Evolutionary conservation across 2,797 vertebrate species (phyloP), one percentile per base, ranked within the genome.

Genomic region (Enteromius paludinosus): DNA sequence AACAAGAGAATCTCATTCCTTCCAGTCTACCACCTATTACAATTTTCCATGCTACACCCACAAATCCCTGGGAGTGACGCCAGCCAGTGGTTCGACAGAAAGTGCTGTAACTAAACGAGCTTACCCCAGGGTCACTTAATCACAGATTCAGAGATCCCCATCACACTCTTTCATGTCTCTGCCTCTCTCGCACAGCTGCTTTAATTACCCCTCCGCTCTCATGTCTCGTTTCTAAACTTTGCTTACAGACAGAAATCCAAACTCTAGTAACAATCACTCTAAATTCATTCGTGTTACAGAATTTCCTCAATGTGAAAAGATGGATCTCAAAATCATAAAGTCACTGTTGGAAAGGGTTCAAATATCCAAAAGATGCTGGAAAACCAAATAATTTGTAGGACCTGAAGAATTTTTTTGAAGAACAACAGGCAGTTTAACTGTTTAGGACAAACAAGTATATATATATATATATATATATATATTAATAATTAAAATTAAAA

Each of bases 131-230:
- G 59, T 81, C 79, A 65, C 79, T 73, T n/a, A 18, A 43, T 61
- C 18, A 28, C 79, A 73, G 43, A 54, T 65, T 65, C 14, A 47
- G 68, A 62, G 69, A 80, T 49, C 41, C 68, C 23, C 15, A 62
- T 81, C 69, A 52, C 45, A 81, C 59, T 52, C 43, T 73, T 74
- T 81, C 59, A 81, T 73, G 41, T 64, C 70, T 52, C 69, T 49
- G 20, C 28, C n/a, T 56, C 52, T 25, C 18, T 47, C 61, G 52
- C 59, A 28, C 59, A 61, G 15, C 30, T 28, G 15, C 30, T 41
- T 81, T 72, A 72, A 81, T 81, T 81, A 81, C 41, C 41, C 30
- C 28, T 81, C 68, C 3, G 2, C 41, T 71, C 78, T 71, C 54
- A 61, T 45, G 78, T 52, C 52, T 47, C 69, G 52, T 49, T 81